These are phyloP conservation scores for Caenorhabditis drosophilae DNA, from an alignment of 2,888 invertebrate species.

Conservation along the genomic window DNA sequence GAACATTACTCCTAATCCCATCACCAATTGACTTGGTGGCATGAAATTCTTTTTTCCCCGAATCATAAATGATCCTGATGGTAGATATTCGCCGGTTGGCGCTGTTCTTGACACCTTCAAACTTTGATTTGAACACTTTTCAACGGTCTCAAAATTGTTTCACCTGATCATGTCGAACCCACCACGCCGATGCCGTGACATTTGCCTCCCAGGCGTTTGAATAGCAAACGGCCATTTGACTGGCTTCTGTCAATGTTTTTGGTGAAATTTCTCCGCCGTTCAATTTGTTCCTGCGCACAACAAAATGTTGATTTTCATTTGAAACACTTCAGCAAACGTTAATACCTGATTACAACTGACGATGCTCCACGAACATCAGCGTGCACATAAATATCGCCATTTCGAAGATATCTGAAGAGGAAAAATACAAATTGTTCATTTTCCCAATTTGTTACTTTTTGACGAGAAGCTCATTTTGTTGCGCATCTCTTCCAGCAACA, in stretches of 20 bases:
- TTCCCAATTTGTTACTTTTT: slow-evolving; percentile 75
- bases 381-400: slow-evolving; percentile 90
- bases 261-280: slow-evolving; percentile 78
- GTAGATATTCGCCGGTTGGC: slow-evolving; percentile 94
- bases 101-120: slow-evolving; percentile 89
- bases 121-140: not conserved
- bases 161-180: slow-evolving; percentile 88
- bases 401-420: slow-evolving; percentile 58
- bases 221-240: slow-evolving; percentile 86
- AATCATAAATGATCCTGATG: slow-evolving; percentile 91
- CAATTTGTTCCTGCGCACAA: slow-evolving; percentile 37
- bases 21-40: slow-evolving; percentile 86
- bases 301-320: too few relatives aligned
- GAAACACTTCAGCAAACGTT: not conserved
- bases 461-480: slow-evolving; percentile 97
- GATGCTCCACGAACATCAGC: slow-evolving; percentile 91
- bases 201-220: slow-evolving; percentile 99
- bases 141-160: not conserved
- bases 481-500: slow-evolving; percentile 92
- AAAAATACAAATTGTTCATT: not conserved
- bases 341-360: slow-evolving; percentile 75
- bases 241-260: slow-evolving; percentile 92
- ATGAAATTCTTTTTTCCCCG: slow-evolving; percentile 94
- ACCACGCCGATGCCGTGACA: slow-evolving; percentile 92
- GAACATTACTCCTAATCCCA: slow-evolving; percentile 92